Evolutionary conservation across 1,140 invertebrate genomes (phyloP), one percentile per base, ranked within the genome.

Genomic region (Galendromus occidentalis): DNA sequence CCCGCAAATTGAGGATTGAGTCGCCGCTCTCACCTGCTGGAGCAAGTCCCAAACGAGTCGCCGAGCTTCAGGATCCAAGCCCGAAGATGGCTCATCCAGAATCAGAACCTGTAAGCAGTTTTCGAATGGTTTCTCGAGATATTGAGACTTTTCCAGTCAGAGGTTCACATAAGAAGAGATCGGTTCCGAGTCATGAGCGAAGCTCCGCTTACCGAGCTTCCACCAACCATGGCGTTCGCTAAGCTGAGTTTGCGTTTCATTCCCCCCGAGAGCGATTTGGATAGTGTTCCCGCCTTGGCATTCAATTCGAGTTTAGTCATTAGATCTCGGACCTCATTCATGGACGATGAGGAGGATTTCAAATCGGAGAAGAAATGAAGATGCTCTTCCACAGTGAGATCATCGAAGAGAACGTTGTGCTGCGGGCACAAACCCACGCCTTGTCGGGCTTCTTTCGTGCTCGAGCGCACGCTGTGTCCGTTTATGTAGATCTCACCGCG

Each of bases 191-290:
- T 14, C 17, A 1, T 33, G 33, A 20, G 25, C 6, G 45, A n/a
- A 12, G 1, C n/a, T 51, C 39, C 47, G 2, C 20, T 66, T 39
- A 67, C 66, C 20, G 64, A 33, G 2, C 89, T 88, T 73, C 71
- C 74, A n/a, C 69, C 86, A 67, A 88, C 85, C 25, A 91, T 81
- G 1, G 89, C 88, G 67, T 91, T 86, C 14, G 85, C 88, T 39
- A 91, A 86, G 30, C 82, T 86, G 0, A 92, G 74, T 70, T 89
- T 88, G 33, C 88, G 76, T 73, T 88, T 87, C 76, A 89, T 87
- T 0, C 88, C 88, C 7, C 86, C 86, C 47, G 86, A 88, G 7
- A 89, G 75, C 70, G 86, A 84, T 71, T 82, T 83, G 0, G 86
- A 81, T 20, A 64, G 20, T 12, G 17, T 33, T 20, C 55, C 55